Conservation (phyloP, 2,113 vertebrate species). For the Oncorhynchus mykiss region DNA sequence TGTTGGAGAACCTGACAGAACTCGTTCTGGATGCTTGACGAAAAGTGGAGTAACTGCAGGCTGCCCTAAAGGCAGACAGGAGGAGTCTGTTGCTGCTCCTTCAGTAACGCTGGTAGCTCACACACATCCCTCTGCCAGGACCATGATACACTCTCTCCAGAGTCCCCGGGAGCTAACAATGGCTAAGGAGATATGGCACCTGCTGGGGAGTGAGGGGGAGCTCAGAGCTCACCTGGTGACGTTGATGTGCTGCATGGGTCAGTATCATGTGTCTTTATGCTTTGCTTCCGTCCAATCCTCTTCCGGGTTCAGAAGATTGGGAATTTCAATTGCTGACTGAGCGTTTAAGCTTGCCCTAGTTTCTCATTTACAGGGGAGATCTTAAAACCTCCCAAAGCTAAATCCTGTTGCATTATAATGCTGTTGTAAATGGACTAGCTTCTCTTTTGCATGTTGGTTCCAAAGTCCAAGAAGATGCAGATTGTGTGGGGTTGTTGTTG, state of each 20-base stretch:
- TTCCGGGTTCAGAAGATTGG: not conserved
- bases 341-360: not conserved
- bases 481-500: not conserved
- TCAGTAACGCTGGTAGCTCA: conserved; percentile 6
- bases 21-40: conserved; percentile 56
- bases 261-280: conserved; percentile 55
- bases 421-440: conserved; percentile 15
- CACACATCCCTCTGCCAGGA: conserved; percentile 33
- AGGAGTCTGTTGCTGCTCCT: conserved; percentile 15
- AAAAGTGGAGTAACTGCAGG: conserved; percentile 46
- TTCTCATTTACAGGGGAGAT: not conserved
- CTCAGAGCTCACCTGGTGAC: conserved; percentile 72
- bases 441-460: conserved; percentile 20
- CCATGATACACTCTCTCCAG: conserved; percentile 10
- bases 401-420: not conserved
- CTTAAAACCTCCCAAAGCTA: not conserved
- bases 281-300: not conserved
- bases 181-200: conserved; percentile 67
- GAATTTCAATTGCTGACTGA: not conserved
- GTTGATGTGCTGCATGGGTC: conserved; percentile 91
- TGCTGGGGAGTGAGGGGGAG: conserved; percentile 50
- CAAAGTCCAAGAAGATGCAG: conserved; percentile 24
- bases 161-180: conserved; percentile 23
- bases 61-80: conserved; percentile 47
- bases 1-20: conserved; percentile 76